A percentile compares a stretch with the other conserved stretches of the same genome.
phyloP scores from a whole-genome alignment of 2,888 invertebrate species.

The Heterodera filipjevi region DNA sequence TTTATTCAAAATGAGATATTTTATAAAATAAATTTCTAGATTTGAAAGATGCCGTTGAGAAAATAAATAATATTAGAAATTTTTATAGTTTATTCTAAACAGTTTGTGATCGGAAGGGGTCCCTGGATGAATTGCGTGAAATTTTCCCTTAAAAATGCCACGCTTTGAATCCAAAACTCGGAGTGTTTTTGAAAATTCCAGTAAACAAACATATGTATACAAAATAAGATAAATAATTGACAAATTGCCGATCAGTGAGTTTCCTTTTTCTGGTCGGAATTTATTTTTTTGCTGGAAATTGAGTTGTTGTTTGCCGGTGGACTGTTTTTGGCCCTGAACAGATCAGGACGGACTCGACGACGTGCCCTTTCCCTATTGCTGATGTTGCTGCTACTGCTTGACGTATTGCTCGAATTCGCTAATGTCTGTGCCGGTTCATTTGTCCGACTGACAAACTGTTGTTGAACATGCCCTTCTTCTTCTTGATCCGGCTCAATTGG shows the following conservation, averaged over 20 bases:
- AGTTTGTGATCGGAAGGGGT: too few species aligned
- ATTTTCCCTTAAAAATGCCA: too few species aligned
- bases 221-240: neutral
- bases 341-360: neutral
- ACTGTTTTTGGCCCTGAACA: slow-evolving; percentile 1
- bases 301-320: neutral
- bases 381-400: neutral
- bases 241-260: neutral
- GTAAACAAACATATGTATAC: neutral
- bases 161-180: too few species aligned
- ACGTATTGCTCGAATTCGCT: neutral
- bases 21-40: too few species aligned
- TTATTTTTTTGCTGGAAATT: neutral
- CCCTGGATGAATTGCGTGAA: too few species aligned
- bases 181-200: too few species aligned
- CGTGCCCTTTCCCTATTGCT: neutral
- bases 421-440: neutral
- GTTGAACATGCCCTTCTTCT: neutral
- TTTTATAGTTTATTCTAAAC: too few species aligned
- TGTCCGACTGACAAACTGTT: neutral
- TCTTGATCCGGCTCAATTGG: neutral
- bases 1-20: too few species aligned
- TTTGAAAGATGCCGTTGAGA: too few species aligned
- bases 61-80: too few species aligned
- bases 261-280: neutral